Evolutionary conservation across 2,113 vertebrate genomes (phyloP), one percentile per base, ranked within the genome.

Genomic region (Cricetomys ansorgei): DNA sequence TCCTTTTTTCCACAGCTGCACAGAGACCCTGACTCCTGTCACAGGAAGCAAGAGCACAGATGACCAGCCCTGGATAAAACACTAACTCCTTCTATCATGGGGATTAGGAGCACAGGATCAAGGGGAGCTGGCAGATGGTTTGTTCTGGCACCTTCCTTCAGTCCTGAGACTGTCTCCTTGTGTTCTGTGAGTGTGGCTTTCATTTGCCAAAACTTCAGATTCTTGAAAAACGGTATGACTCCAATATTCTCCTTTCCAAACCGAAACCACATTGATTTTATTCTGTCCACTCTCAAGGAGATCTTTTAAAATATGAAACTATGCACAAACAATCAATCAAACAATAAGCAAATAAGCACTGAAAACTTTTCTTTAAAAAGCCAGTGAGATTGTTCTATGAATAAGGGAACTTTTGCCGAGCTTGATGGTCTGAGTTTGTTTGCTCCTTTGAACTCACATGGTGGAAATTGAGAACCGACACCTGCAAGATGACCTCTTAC

Each of bases 101-200:
- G 59, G 8, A 80, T 88, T 57, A 76, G 75, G 16, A 72, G 17
- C n/a, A 11, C 23, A 59, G 48, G 88, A 91, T 91, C 45, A 96
- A 94, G 40, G 95, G 92, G 48, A 92, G 53, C 65, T 43, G n/a
- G 73, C 88, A 96, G 92, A 65, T 96, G 88, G 87, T 92, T 90
- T 23, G 67, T 37, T 25, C 59, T 94, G 80, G 76, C n/a, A 88
- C 9, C 7, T 73, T 88, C 23, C 15, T 65, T 83, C 90, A 40
- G 70, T 88, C 50, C 53, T 76, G 40, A 90, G 95, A 93, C 85
- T n/a, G 15, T 7, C n/a, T 86, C 43, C 67, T 94, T 94, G 67
- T 81, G 81, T 94, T 92, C 92, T 92, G 34, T 88, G 64, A 80
- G 53, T 73, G 8, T 81, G 40, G 43, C 10, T 50, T 96, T 89